Percentiles rank a stretch among this genome's conserved stretches.
These are phyloP conservation scores for Oryctolagus cuniculus DNA, from an alignment of 2,113 vertebrate genomes.

Conservation along the genomic window DNA sequence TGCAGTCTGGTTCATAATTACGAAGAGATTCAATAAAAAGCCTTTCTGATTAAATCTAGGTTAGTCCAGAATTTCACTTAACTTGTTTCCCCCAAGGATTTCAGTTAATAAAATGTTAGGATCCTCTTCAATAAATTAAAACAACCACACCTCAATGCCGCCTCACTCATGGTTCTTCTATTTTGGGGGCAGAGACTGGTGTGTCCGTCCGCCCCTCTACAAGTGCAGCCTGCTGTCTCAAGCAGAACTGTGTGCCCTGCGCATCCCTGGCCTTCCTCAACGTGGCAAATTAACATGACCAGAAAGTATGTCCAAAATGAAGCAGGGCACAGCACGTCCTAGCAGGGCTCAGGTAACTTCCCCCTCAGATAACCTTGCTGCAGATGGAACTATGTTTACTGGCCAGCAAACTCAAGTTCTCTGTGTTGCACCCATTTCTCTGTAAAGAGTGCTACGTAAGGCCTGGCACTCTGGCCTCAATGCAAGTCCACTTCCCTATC, in stretches of 20 bases:
- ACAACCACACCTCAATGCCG: neutral
- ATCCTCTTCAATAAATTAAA: conserved; percentile 42
- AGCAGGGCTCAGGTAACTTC: neutral
- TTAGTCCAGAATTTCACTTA: conserved; percentile 40
- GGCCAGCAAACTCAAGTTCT: neutral
- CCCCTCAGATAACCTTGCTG: neutral
- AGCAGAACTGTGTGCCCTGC: neutral
- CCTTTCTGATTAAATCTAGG: conserved; percentile 1
- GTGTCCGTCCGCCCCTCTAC: neutral
- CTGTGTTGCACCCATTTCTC: neutral
- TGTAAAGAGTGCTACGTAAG: neutral
- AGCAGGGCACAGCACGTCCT: neutral
- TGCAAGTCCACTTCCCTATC: neutral
- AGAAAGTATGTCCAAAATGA: neutral
- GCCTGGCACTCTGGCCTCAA: neutral
- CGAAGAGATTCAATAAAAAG: conserved; percentile 21
- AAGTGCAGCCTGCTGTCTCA: neutral
- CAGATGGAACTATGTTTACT: neutral
- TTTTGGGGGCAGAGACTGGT: neutral
- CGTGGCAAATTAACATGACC: neutral
- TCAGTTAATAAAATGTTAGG: conserved; percentile 39
- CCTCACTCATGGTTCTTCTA: neutral
- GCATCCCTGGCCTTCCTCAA: neutral
- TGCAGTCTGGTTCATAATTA: conserved; percentile 7
- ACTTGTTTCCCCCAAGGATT: neutral